Evolutionary conservation across 2,113 vertebrate genomes (phyloP), one percentile per base, ranked within the genome.

Genomic region (Callithrix jacchus): DNA sequence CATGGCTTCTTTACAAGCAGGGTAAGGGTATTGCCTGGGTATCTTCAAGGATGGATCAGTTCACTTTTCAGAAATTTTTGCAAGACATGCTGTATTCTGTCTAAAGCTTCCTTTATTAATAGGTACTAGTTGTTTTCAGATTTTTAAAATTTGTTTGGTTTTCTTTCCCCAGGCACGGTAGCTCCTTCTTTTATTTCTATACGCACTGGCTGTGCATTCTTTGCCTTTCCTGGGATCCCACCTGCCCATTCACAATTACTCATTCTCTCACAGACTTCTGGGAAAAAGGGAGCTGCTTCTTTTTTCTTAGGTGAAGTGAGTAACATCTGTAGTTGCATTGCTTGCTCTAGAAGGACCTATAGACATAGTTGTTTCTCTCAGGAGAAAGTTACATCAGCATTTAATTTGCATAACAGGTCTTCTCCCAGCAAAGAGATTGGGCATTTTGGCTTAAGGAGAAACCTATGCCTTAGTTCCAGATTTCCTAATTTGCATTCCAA

Each of bases 201-300:
- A 20, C 30, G 32, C 35, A 85, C 30, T 4, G 4, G 30, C 21
- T 20, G 37, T 64, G 17, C 4, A 45, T 84, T 45, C 5, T 21
- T 20, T 20, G 58, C 37, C 45, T 14, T 14, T n/a, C 6, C 21
- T 47, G 8, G 0, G 2, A 7, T n/a, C 42, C 32, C 32, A 21
- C 10, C 17, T 13, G 2, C 30, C 21, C 52, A 37, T 9, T 37
- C 7, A 12, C 8, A 30, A 12, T 45, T 47, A n/a, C 25, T 85
- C 11, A 85, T 30, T 37, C 47, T 54, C 47, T 71, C 16, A 17
- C 71, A 71, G 35, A 87, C 17, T 23, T 87, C 17, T 32, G 54
- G 37, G 3, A 2, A 35, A 30, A 80, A 52, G 23, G 1, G 14
- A 64, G 2, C 12, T n/a, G 10, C 25, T 9, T 12, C 1, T 8